phyloP scores from a whole-genome alignment of 1,140 invertebrate species.

The Halesus radiatus region DNA sequence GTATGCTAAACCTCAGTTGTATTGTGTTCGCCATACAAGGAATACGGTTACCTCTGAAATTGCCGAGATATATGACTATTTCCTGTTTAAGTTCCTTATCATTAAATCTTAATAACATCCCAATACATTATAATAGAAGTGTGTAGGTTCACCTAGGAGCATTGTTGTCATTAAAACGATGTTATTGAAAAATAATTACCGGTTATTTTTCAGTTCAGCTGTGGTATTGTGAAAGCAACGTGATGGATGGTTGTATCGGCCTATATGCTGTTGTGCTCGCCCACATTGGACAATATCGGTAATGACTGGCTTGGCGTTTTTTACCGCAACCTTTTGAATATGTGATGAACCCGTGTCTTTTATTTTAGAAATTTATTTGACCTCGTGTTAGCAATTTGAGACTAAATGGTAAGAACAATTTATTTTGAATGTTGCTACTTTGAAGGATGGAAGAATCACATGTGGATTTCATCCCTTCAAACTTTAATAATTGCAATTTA shows the following conservation, averaged over 20 bases:
- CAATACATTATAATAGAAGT: conserved; percentile 28
- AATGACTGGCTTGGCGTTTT: conserved; percentile 25
- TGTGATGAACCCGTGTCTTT: not conserved
- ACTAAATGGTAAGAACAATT: no score
- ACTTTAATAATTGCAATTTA: no score
- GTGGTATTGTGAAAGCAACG: conserved; percentile 47
- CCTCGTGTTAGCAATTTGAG: no score
- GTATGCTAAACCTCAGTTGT: no score
- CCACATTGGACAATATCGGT: conserved; percentile 45
- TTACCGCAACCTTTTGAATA: conserved; percentile 25
- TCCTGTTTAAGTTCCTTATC: conserved; percentile 33
- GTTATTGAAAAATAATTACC: conserved; percentile 56
- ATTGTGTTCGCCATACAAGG: not conserved
- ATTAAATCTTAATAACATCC: conserved; percentile 36
- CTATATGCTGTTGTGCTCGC: conserved; percentile 30
- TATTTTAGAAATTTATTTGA: not conserved
- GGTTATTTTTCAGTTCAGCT: conserved; percentile 37
- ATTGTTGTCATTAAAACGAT: conserved; percentile 44
- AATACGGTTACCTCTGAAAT: not conserved
- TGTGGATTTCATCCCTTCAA: no score
- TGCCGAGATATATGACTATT: conserved; percentile 5
- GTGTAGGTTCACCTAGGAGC: conserved; percentile 20
- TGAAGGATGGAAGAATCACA: no score
- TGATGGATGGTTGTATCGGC: conserved; percentile 43
- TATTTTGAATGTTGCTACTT: no score